phyloP scores from a whole-genome alignment of 1,140 invertebrate genomes.

The Camponotus floridanus region DNA sequence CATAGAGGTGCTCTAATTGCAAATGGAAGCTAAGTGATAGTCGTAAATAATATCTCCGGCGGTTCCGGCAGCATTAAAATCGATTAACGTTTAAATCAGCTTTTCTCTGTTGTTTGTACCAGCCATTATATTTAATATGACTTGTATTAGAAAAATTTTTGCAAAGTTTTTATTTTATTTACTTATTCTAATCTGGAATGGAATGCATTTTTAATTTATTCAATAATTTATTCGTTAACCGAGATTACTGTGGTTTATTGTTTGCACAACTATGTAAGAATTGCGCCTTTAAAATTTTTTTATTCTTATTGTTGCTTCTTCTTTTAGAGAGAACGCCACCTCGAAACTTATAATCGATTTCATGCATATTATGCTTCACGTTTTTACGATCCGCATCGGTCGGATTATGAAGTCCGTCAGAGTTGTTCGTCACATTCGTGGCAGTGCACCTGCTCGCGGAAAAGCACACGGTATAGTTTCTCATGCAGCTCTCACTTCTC shows the following conservation, averaged over 20 bases:
- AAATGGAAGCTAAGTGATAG: slow-evolving; percentile 29
- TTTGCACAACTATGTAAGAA: neutral
- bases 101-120: neutral
- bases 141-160: neutral
- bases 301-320: neutral
- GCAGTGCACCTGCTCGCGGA: slow-evolving; percentile 18
- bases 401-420: neutral
- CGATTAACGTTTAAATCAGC: slow-evolving; percentile 49
- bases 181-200: neutral
- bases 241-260: neutral
- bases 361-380: neutral
- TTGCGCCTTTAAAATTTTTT: neutral
- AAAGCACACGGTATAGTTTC: slow-evolving; percentile 28
- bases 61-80: slow-evolving; percentile 27
- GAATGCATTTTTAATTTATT: neutral
- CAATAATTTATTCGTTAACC: neutral
- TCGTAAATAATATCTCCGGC: slow-evolving; percentile 21
- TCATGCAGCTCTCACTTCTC: slow-evolving; percentile 16
- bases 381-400: slow-evolving; percentile 16
- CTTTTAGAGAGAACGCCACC: neutral
- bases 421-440: slow-evolving; percentile 26
- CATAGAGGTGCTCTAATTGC: slow-evolving; percentile 58
- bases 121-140: neutral
- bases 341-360: neutral
- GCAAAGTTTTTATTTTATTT: neutral